Base-by-base conservation (phyloP, 2,797 vertebrate species). In the Platalea minor region DNA sequence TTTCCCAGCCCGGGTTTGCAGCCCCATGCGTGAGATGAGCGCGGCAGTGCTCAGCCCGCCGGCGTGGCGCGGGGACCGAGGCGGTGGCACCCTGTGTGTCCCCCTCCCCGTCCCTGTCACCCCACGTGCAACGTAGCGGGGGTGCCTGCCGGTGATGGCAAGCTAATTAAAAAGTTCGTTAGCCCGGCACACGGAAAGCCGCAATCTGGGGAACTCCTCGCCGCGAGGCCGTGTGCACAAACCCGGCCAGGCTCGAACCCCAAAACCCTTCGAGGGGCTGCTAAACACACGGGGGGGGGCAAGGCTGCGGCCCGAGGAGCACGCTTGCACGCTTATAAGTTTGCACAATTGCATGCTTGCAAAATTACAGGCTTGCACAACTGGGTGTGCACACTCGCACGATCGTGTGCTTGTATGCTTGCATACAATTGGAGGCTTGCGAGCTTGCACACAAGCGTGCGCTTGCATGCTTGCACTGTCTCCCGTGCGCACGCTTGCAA, bases 401-500 rank as follows among this genome's bases (percentile, higher is more conserved):
- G 7, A 4, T 14, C 2, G 5, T 4, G n/a, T 16, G 15, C 61
- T 23, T 13, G 18, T 4, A 13, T 3, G 16, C 35, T 31, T 23
- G 56, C 56, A 24, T 16, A 16, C 43, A 17, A 4, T 6, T 8
- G 60, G 23, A 26, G 11, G 24, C 15, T 28, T 25, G 57, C 45
- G 25, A 9, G 61, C 33, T 28, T 24, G 20, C 80, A 53, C 46
- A 2, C 21, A 1, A 10, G 4, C 2, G 65, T 13, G 39, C 1
- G 5, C 45, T 29, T 5, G 20, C 46, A 16, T 10, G 2, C 61
- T 25, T 8, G 21, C 43, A 4, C 35, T 6, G 28, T 25, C 17
- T 3, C 51, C 35, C 0, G 17, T 3, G 61, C 9, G 0, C 39
- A 4, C 4, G 25, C 17, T 3, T 9, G 50, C 17, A 53, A 24